Evolutionary conservation across 2,113 vertebrate genomes (phyloP).

Genomic region (Malurus cyaneus): DNA sequence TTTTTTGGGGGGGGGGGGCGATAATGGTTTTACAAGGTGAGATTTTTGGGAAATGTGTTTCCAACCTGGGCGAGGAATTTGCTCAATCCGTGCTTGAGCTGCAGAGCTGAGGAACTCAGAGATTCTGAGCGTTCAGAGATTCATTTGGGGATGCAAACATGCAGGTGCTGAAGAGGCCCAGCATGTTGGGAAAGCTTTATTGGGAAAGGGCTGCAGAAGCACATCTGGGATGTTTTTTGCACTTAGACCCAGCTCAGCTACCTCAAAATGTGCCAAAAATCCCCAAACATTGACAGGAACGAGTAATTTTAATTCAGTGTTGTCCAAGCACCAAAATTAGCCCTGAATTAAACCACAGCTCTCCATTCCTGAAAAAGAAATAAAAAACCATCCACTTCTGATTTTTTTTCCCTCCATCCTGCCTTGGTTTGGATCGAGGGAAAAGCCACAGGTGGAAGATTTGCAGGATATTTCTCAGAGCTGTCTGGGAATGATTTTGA

Average conservation of each 20-base stretch:
- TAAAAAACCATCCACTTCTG: background rate
- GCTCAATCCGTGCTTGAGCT: background rate
- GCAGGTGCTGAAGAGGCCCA: background rate
- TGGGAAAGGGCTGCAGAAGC: background rate
- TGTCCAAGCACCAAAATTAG: background rate
- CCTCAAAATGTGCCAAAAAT: background rate
- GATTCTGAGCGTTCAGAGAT: background rate
- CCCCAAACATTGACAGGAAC: background rate
- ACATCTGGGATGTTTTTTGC: background rate
- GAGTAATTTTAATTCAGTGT: background rate
- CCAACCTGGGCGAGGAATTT: slow-evolving; percentile 18
- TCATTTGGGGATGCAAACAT: background rate
- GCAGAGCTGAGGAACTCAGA: background rate
- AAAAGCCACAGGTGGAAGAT: background rate
- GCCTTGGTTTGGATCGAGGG: background rate
- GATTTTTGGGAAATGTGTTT: background rate
- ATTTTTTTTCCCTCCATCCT: background rate
- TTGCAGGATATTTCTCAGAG: background rate
- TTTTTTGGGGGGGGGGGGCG: background rate
- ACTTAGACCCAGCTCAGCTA: background rate
- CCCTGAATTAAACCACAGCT: background rate
- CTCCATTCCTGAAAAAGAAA: background rate
- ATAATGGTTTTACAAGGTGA: background rate
- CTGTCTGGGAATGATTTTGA: background rate
- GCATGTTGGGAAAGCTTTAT: background rate